Percentiles rank a stretch among this genome's conserved stretches.
phyloP scores from a whole-genome alignment of 2,113 vertebrate genomes.

The Erinaceus europaeus region DNA sequence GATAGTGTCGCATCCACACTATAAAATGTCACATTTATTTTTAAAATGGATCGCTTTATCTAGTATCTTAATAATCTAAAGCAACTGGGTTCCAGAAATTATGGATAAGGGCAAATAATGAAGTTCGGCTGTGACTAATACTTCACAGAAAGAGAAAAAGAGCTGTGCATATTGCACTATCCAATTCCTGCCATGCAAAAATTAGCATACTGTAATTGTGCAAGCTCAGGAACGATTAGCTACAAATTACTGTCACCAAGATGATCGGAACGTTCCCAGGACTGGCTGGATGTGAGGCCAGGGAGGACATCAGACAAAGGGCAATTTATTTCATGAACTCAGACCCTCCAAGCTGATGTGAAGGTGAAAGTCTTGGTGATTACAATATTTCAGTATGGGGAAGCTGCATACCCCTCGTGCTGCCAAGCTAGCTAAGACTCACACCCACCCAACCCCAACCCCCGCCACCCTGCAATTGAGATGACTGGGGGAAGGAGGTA shows the following conservation, averaged over 20 bases:
- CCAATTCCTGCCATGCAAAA: conserved; percentile 18
- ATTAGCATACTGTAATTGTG: not conserved
- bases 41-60: conserved; percentile 31
- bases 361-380: too few relatives aligned
- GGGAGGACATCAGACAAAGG: not conserved
- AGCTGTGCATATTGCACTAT: not conserved
- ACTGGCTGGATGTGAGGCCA: not conserved
- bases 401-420: too few relatives aligned
- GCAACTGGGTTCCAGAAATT: conserved; percentile 27
- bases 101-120: conserved; percentile 12
- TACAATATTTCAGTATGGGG: too few relatives aligned
- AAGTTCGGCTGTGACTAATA: not conserved
- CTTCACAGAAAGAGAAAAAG: not conserved
- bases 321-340: not conserved
- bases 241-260: too few relatives aligned
- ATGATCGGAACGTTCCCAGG: not conserved
- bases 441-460: too few relatives aligned
- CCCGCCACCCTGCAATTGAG: too few relatives aligned
- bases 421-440: too few relatives aligned
- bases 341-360: not conserved
- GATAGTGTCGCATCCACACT: not conserved
- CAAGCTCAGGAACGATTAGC: conserved; percentile 8
- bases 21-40: not conserved
- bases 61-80: conserved; percentile 33
- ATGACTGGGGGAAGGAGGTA: too few relatives aligned